Base-by-base conservation (phyloP, 2,797 vertebrate genomes). In the Pachyuromys duprasi region DNA sequence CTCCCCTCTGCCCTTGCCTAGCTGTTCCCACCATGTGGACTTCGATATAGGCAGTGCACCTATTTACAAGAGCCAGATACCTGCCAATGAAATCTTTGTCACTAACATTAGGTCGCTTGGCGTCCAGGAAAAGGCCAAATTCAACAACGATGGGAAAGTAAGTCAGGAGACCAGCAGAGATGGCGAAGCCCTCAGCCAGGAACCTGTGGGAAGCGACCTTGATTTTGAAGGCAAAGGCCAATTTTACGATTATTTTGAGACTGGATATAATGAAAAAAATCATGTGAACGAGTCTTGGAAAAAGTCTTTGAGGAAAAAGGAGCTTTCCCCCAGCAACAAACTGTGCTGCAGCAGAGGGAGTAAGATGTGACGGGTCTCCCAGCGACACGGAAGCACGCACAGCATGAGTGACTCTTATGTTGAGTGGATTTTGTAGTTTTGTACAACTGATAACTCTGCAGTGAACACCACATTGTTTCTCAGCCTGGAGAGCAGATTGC, bases 331-430 rank as follows among this genome's bases (percentile, higher is more conserved):
- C 2, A 98, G 97, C 97, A 98, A 97, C 97, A 99, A 98, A 98
- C 98, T 98, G 90, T 99, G 99, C 98, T 99, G 98, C 97, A 98
- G 98, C 98, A 98, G 98, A 96, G 98, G 98, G 97, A 99, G 98
- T 75, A 99, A 99, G 99, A 99, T 99, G 92, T 99, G 97, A 98
- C n/a, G 3, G 96, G 82, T 90, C 91, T 97, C 96, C 92, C 96
- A 82, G 60, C 90, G 15, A 80, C 90, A 45, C 79, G 42, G 96
- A 98, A 96, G 98, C 97, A 98, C 97, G 98, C 75, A 57, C 98
- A 97, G 98, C 98, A 97, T 96, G 97, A 96, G 90, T 78, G 55
- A 60, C 22, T 97, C 98, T 97, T 97, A 97, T 98, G 98, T 98
- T 96, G 97, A 97, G 98, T 60, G 98, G 98, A 97, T 98, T 98